Conservation (phyloP, 2,797 vertebrate genomes). For the Morelia viridis region DNA sequence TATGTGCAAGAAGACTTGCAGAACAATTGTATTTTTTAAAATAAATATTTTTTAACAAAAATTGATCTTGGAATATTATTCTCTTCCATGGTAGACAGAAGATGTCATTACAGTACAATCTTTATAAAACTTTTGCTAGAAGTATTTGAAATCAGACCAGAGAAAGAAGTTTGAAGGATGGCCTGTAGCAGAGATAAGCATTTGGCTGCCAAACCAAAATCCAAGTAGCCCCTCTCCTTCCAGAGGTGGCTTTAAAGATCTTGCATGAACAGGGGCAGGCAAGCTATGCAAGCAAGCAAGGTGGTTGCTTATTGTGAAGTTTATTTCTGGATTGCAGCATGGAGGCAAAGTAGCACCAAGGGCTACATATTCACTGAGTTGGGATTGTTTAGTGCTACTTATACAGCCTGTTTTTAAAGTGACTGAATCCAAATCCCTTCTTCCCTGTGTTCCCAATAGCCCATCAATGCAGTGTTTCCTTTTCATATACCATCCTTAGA, state of each 20-base stretch:
- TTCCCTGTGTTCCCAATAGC: not conserved
- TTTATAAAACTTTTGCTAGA: not conserved
- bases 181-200: not conserved
- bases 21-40: slow-evolving; percentile 81
- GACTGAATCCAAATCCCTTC: not conserved
- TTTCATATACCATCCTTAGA: not conserved
- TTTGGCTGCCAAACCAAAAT: not conserved
- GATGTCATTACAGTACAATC: not conserved
- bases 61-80: not conserved
- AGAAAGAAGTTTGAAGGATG: not conserved
- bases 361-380: not conserved
- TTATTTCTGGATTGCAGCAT: not conserved
- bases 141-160: not conserved
- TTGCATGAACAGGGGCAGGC: not conserved
- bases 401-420: not conserved
- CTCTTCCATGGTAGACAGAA: slow-evolving; percentile 32
- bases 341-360: not conserved
- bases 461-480: not conserved
- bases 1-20: slow-evolving; percentile 75
- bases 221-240: not conserved
- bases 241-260: not conserved
- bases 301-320: not conserved
- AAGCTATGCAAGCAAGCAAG: not conserved
- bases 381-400: not conserved
- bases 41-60: slow-evolving; percentile 83